Evolutionary conservation across 2,113 vertebrate genomes (phyloP), one percentile per base, ranked within the genome.

Genomic region (Hemichromis elongatus): DNA sequence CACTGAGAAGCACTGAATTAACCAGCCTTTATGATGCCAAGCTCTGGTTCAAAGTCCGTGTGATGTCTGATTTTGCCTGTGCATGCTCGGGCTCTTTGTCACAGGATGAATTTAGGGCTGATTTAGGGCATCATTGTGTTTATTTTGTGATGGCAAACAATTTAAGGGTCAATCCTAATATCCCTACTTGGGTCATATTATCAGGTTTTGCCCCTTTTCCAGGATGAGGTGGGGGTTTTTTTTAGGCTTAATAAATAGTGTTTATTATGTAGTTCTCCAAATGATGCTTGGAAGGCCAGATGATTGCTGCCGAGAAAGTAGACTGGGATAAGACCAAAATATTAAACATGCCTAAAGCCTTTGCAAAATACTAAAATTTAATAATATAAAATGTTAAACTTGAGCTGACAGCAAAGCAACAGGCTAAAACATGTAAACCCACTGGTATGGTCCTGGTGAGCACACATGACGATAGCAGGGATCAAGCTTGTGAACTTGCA

Each of bases 201-300:
- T 70, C 12, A 1, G 24, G 7, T 68, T 42, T 21, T 70, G 40
- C 0, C 21, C 40, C 40, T 26, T 70, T 45, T 26, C 0, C 0
- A 68, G 63, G 63, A 26, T 45, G 13, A 14, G 37, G 0, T 68
- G 35, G 19, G 6, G 0, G 1, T 0, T 14, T 37, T 54, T 10
- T 66, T 68, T 68, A 45, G 66, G 37, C 42, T 10, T 42, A 40
- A 16, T n/a, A 24, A 68, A 14, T 42, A 40, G 35, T 68, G 0
- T 40, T 42, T 40, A 68, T 68, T 68, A 68, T 68, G 37, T 21
- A 70, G 21, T 42, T 40, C 63, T 68, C 63, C 63, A 70, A 68
- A 70, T 26, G 14, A 13, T 24, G 35, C 66, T 45, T 70, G 14
- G 40, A 70, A 45, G 40, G 0, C 66, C 66, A 45, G 5, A 26